These are phyloP conservation scores for Polietes domitor DNA, from an alignment of 2,888 invertebrate genomes.

Conservation along the genomic window DNA sequence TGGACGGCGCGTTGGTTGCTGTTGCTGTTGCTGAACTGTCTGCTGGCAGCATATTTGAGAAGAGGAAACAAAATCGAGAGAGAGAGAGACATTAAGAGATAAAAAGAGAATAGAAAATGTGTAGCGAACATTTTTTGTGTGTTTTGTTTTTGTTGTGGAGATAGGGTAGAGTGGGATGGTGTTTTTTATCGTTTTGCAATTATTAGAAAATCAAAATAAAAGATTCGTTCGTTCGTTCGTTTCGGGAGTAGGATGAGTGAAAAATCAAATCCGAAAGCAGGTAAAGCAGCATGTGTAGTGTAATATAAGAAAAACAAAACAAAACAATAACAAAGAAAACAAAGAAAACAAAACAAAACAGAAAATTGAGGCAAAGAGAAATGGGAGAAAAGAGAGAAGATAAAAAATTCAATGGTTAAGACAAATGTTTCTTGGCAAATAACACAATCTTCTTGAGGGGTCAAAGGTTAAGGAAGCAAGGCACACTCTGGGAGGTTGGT, in stretches of 20 bases:
- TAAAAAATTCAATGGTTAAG: constrained; percentile 27
- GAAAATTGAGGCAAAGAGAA: constrained; percentile 2
- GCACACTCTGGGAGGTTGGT: not conserved
- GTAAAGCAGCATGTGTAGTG: constrained; percentile 27
- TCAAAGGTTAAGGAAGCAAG: constrained; percentile 19
- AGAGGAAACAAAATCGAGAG: constrained; percentile 37
- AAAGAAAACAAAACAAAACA: constrained; percentile 22
- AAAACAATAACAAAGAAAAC: no score
- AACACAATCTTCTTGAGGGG: constrained; percentile 11
- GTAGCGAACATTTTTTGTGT: constrained; percentile 3
- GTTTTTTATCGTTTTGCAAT: constrained; percentile 20
- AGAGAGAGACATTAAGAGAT: not conserved
- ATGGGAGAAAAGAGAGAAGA: constrained; percentile 26
- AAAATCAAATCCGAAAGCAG: constrained; percentile 41
- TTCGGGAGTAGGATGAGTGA: constrained; percentile 20
- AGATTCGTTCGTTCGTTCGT: not conserved
- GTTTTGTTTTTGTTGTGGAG: constrained; percentile 23
- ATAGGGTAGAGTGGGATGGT: not conserved
- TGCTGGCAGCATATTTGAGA: constrained; percentile 61
- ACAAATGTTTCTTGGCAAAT: constrained; percentile 17
- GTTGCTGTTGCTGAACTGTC: constrained; percentile 71
- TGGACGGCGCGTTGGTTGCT: constrained; percentile 68
- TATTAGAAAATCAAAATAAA: constrained; percentile 1
- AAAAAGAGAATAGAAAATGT: constrained; percentile 69
- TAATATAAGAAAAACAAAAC: constrained; percentile 30